Evolutionary conservation across 2,113 vertebrate species (phyloP), one percentile per base, ranked within the genome.

Genomic region (Amblyopsis rosae): DNA sequence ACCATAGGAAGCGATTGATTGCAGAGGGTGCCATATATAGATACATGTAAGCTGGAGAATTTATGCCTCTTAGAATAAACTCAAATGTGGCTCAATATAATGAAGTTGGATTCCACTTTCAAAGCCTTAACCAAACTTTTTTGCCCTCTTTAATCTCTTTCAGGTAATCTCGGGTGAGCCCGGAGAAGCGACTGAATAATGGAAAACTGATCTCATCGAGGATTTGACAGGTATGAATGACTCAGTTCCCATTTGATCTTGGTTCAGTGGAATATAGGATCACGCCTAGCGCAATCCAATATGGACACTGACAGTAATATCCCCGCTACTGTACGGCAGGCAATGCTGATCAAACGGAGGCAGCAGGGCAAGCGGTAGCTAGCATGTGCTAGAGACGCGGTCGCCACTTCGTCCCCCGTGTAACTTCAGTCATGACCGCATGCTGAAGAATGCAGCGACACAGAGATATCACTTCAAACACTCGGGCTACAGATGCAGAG

Each of bases 401-500:
- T 76, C 17, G 17, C 9, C 59, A n/a, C 50, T 74, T 59, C 65
- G 66, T 56, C 67, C 65, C 53, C 77, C 75, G 70, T 89, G 86
- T 83, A 87, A 89, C 75, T 81, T 59, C 75, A 87, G 86, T 86
- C 75, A 65, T 87, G 87, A 90, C 83, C 82, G 82, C 69, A 55
- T 4, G 47, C 77, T 77, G 71, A 88, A 80, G 82, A 89, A 88
- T 88, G 83, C 81, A 72, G 75, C 66, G 82, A 67, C 79, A 76
- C 67, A 78, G 81, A 85, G 86, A 87, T 93, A 92, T 92, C 88
- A 89, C 88, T 91, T 91, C 87, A 91, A 90, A 88, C 86, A 71
- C 69, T n/a, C 57, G 65, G 70, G 81, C 69, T 68, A 68, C 83
- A 67, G 80, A 66, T 82, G 77, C 69, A 74, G 65, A 83, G 69